Evolutionary conservation across 2,888 invertebrate species (phyloP), one percentile per base, ranked within the genome.

Genomic region (Eucriotettix oculatus): DNA sequence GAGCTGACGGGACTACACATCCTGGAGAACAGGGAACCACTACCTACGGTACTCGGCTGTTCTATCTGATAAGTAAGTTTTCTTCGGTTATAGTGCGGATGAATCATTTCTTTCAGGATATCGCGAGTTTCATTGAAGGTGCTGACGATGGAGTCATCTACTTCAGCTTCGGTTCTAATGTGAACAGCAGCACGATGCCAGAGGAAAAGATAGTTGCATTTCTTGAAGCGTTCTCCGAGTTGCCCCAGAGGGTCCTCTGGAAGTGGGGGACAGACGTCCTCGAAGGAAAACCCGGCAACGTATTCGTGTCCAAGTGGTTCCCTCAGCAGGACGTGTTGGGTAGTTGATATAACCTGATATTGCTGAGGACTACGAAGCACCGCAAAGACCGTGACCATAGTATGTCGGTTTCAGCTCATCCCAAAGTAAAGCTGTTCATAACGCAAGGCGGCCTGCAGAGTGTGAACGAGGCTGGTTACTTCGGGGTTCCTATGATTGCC

Each of bases 151-250:
- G 78, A 3, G 76, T 72, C 16, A 72, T 78, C 58, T 75, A 72
- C 66, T 76, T 78, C 60, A 78, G 76, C 64, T 69, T 78, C 56
- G 78, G 78, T 55, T 75, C 76, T 56, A 73, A 76, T 61, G 68
- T 78, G 10, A 70, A 72, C 60, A 74, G 74, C 59, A 70, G 72
- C 16, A 72, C 73, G 53, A 71, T 78, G 71, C 73, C 77, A 0
- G 9, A 66, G 7, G 69, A 73, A 12, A 74, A 72, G 61, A 62
- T 72, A 10, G 63, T 69, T 40, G 67, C 72, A 16, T 74, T 78
- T 59, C 64, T 77, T 0, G 68, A 71, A 10, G 74, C 74, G 1
- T 76, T 78, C 58, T 67, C 69, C 1, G 68, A 70, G 17, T 62
- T 78, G 41, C 73, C 73, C 59, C 74, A 76, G 62, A 68, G 71